Percentiles rank a stretch among this genome's conserved stretches.
These are phyloP conservation scores for Hoplodrina blanda DNA, from an alignment of 2,888 invertebrate species.

Conservation along the genomic window DNA sequence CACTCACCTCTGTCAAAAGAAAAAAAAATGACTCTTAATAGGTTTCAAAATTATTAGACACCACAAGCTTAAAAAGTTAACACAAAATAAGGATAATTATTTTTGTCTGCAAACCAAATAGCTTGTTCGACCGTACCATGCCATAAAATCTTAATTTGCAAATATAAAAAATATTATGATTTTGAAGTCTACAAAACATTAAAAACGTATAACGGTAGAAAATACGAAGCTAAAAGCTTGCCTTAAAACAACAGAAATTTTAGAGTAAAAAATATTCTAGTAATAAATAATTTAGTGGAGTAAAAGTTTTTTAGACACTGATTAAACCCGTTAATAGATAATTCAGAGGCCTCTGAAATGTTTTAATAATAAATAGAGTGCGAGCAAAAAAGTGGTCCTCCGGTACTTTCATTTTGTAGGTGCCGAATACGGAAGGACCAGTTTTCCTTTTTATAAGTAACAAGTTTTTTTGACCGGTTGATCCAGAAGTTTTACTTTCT, in stretches of 20 bases:
- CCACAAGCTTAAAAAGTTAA: too few relatives aligned
- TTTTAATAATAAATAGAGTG: conserved; percentile 55
- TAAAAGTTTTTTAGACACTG: conserved; percentile 35
- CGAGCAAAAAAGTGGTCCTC: conserved; percentile 30
- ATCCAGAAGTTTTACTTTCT: conserved; percentile 12
- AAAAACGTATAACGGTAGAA: neutral
- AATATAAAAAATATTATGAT: neutral
- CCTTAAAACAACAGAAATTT: neutral
- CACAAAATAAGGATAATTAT: too few relatives aligned
- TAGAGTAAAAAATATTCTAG: conserved; percentile 1
- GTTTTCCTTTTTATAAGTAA: conserved; percentile 23
- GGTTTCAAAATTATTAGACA: too few relatives aligned
- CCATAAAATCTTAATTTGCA: too few relatives aligned
- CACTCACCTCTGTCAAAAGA: too few relatives aligned
- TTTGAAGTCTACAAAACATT: neutral
- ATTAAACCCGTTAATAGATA: conserved; percentile 51
- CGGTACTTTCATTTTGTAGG: conserved; percentile 13
- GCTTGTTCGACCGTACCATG: too few relatives aligned
- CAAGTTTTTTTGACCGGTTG: conserved; percentile 17
- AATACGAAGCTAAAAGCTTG: neutral
- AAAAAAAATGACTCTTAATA: too few relatives aligned
- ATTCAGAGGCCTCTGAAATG: conserved; percentile 53
- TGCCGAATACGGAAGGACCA: conserved; percentile 11
- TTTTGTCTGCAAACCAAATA: too few relatives aligned
- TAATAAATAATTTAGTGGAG: conserved; percentile 18